Percentiles rank a stretch among this genome's conserved stretches.
Conservation (phyloP, 2,888 invertebrate genomes). For the Eupsilia transversa region DNA sequence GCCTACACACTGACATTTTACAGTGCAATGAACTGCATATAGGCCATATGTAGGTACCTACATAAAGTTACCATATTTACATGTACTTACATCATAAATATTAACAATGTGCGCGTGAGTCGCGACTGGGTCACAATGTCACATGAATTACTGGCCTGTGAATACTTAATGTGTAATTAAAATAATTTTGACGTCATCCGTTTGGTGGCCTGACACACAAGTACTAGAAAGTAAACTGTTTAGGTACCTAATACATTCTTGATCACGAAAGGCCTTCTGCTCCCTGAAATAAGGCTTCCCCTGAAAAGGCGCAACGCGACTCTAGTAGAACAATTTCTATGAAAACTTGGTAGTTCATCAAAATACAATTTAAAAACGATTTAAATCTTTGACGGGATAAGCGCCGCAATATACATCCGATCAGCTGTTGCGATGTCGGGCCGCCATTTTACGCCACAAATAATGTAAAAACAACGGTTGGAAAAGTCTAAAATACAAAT, state of each 20-base stretch:
- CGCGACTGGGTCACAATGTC: constrained; percentile 42
- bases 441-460: not conserved
- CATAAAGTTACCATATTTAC: not conserved
- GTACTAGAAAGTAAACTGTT: not conserved
- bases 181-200: constrained; percentile 18
- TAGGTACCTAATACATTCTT: not conserved
- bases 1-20: constrained; percentile 5
- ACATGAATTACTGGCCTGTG: constrained; percentile 9
- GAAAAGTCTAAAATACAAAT: not conserved
- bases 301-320: not conserved
- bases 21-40: constrained; percentile 29
- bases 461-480: too few species aligned
- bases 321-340: too few species aligned
- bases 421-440: too few species aligned
- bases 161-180: constrained; percentile 40
- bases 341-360: too few species aligned
- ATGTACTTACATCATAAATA: constrained; percentile 41
- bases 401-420: not conserved
- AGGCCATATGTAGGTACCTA: not conserved
- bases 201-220: not conserved
- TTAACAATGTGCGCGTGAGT: constrained; percentile 39
- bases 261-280: not conserved
- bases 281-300: not conserved
- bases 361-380: too few species aligned
- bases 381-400: too few species aligned